These are phyloP conservation scores for Beris morrisii DNA, from an alignment of 2,888 invertebrate species.

Conservation along the genomic window DNA sequence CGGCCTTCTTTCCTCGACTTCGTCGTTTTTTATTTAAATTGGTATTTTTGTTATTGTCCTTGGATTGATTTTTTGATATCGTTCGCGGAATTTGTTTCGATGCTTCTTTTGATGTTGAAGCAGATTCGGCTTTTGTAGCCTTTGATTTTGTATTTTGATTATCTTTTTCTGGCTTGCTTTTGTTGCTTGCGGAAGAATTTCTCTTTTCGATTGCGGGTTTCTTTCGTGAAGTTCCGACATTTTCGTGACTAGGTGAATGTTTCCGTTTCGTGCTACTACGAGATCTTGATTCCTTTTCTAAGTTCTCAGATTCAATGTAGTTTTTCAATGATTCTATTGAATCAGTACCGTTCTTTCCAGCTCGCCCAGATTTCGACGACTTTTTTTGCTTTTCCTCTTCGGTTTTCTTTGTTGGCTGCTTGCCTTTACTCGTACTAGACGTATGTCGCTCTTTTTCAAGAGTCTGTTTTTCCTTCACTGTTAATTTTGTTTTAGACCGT, in stretches of 20 bases:
- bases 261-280: conserved; percentile 42
- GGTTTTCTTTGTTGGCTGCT: conserved; percentile 3
- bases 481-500: conserved; percentile 20
- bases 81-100: not conserved
- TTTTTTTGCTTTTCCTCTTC: conserved; percentile 7
- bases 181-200: conserved; percentile 45
- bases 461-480: conserved; percentile 6
- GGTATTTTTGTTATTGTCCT: conserved; percentile 25
- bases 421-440: not conserved
- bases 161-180: conserved; percentile 58
- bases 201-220: not conserved
- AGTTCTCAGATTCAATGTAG: not conserved
- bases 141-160: conserved; percentile 55
- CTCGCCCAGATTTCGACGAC: not conserved
- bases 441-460: too few species aligned
- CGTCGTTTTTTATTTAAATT: conserved; percentile 6
- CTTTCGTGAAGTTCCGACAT: conserved; percentile 20
- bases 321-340: too few species aligned
- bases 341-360: not conserved
- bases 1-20: not conserved
- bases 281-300: not conserved
- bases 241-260: conserved; percentile 33
- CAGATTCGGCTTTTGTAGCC: not conserved
- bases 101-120: not conserved
- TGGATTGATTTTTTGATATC: conserved; percentile 5